Conservation (phyloP, 2,888 invertebrate species). For the Drosophila austrosaltans region DNA sequence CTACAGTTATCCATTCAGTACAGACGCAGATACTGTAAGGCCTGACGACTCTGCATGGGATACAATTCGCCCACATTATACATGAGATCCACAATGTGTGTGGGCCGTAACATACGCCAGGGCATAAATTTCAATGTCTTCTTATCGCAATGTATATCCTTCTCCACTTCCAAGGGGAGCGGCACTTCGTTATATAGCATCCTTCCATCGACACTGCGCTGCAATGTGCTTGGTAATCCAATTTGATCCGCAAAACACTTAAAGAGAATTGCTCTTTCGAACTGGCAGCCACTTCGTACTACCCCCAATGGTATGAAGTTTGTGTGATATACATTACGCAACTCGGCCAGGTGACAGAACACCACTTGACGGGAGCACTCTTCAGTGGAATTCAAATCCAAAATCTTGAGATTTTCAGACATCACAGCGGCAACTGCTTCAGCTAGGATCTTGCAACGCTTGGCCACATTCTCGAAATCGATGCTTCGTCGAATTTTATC, state of each 20-base stretch:
- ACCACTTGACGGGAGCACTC: slow-evolving; percentile 83
- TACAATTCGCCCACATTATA: slow-evolving; percentile 75
- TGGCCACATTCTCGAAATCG: slow-evolving; percentile 78
- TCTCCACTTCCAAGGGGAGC: slow-evolving; percentile 83
- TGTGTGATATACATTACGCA: slow-evolving; percentile 83
- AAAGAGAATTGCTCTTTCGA: slow-evolving; percentile 87
- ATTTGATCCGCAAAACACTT: slow-evolving; percentile 87
- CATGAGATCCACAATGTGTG: slow-evolving; percentile 87
- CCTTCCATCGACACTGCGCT: slow-evolving; percentile 85
- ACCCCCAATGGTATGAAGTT: slow-evolving; percentile 86
- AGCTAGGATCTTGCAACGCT: slow-evolving; percentile 82
- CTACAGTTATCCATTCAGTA: slow-evolving; percentile 44
- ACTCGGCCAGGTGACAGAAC: slow-evolving; percentile 84
- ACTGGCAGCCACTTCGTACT: slow-evolving; percentile 85
- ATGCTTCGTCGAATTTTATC: slow-evolving; percentile 61
- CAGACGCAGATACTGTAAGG: slow-evolving; percentile 75
- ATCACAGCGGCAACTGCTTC: slow-evolving; percentile 83
- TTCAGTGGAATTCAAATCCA: slow-evolving; percentile 82
- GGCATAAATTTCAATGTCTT: slow-evolving; percentile 82
- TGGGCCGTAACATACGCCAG: slow-evolving; percentile 85
- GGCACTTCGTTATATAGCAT: slow-evolving; percentile 88
- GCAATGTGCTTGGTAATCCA: slow-evolving; percentile 86
- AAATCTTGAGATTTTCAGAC: slow-evolving; percentile 57
- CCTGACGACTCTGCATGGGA: slow-evolving; percentile 81
- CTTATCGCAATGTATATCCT: slow-evolving; percentile 75